Conservation (phyloP, 2,113 vertebrate species). For the Danionella cerebrum region DNA sequence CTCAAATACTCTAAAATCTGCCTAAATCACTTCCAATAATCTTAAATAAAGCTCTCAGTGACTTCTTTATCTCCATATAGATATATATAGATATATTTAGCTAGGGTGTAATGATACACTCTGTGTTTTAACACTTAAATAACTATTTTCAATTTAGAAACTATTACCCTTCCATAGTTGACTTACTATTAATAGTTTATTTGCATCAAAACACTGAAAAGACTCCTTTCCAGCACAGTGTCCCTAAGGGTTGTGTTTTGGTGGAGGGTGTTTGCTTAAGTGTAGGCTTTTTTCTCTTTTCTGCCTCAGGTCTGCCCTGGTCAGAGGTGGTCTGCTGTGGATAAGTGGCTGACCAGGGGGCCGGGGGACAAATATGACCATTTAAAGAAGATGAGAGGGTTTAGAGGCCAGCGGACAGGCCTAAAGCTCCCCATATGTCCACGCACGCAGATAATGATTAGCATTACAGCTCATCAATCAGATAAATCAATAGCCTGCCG, state of each 20-base stretch:
- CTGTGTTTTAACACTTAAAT: neutral
- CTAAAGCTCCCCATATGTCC: slow-evolving; percentile 40
- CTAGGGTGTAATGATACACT: too few relatives aligned
- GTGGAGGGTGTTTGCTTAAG: neutral
- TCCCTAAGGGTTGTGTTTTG: neutral
- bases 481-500: slow-evolving; percentile 24
- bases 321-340: slow-evolving; percentile 6
- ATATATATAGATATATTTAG: too few relatives aligned
- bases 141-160: neutral
- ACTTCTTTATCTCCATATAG: neutral
- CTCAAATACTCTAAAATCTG: slow-evolving; percentile 4
- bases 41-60: neutral
- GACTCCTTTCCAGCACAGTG: neutral
- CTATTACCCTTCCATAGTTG: too few relatives aligned
- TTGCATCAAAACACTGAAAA: neutral
- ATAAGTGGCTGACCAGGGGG: slow-evolving; percentile 13
- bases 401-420: slow-evolving; percentile 8
- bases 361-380: slow-evolving; percentile 14
- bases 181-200: neutral
- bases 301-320: slow-evolving; percentile 8
- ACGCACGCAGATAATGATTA: slow-evolving; percentile 23
- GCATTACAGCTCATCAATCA: slow-evolving; percentile 33
- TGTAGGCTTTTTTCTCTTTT: neutral
- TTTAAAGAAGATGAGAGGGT: slow-evolving; percentile 22
- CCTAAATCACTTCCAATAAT: neutral